These are phyloP conservation scores for Pseudotriccus pelzelni DNA, from an alignment of 2,797 vertebrate genomes.

Conservation along the genomic window DNA sequence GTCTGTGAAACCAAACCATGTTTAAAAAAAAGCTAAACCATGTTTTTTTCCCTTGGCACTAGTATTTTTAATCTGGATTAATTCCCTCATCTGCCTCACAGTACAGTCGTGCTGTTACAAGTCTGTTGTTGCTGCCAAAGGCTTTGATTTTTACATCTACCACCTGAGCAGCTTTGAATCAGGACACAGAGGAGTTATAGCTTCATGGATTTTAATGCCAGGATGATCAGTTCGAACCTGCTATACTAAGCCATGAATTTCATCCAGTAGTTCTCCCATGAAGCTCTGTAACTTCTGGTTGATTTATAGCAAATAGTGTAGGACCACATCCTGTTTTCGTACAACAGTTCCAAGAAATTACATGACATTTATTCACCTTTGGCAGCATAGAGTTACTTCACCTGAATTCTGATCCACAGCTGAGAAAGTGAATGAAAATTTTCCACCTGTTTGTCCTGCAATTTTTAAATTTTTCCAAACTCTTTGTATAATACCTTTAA, in stretches of 20 bases:
- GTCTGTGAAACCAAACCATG: neutral
- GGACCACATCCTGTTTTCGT: neutral
- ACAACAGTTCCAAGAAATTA: neutral
- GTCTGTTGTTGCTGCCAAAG: slow-evolving; percentile 7
- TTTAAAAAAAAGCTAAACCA: neutral
- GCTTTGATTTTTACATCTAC: slow-evolving; percentile 11
- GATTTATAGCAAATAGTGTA: neutral
- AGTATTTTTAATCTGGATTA: slow-evolving; percentile 36
- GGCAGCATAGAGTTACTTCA: neutral
- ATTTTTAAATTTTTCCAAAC: neutral
- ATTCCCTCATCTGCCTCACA: neutral
- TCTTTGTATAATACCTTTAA: neutral
- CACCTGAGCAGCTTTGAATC: slow-evolving; percentile 40
- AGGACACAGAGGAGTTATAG: neutral
- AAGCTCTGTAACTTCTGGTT: neutral
- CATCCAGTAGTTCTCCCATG: neutral
- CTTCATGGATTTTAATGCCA: neutral
- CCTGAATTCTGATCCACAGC: neutral
- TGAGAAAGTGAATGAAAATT: neutral
- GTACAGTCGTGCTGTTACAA: neutral
- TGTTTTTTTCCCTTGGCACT: neutral
- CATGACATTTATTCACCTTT: neutral
- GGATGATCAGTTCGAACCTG: neutral
- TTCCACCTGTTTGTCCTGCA: neutral
- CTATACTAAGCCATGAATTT: neutral